Conservation (phyloP, 2,888 invertebrate species). For the Troglohyphantes excavatus region DNA sequence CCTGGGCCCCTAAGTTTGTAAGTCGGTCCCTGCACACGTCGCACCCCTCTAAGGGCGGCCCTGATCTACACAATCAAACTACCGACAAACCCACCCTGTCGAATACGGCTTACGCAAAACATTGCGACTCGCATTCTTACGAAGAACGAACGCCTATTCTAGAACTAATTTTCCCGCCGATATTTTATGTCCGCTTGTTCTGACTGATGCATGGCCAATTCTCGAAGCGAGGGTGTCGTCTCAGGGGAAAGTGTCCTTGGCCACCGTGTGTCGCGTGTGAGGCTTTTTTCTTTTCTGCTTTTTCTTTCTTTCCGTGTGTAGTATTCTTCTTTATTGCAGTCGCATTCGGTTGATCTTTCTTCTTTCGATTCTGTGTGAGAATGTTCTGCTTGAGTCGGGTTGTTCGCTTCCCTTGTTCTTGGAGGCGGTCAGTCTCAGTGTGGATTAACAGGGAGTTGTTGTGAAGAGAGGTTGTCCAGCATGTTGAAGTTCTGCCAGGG, state of each 20-base stretch:
- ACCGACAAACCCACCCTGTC: neutral
- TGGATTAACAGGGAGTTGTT: constrained; percentile 5
- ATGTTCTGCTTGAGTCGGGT: neutral
- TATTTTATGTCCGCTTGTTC: constrained; percentile 41
- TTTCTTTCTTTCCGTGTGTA: constrained; percentile 34
- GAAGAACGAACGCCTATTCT: neutral
- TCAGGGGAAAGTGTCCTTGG: constrained; percentile 71
- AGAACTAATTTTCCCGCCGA: constrained; percentile 18
- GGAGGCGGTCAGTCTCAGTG: neutral
- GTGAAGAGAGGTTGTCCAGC: neutral
- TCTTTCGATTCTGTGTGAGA: neutral
- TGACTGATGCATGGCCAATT: constrained; percentile 30
- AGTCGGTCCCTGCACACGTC: no score
- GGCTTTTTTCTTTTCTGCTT: no score
- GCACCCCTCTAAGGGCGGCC: no score
- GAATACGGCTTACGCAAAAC: no score
- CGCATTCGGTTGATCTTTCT: constrained; percentile 55
- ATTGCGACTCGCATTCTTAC: neutral
- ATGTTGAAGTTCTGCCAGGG: constrained; percentile 70
- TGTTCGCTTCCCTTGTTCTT: neutral
- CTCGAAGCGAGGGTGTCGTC: constrained; percentile 34
- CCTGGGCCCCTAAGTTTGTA: no score
- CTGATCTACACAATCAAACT: no score
- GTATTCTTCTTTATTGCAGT: constrained; percentile 36
- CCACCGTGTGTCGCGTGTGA: constrained; percentile 45